Evolutionary conservation across 2,797 vertebrate species (phyloP).

Genomic region (Allobates femoralis): DNA sequence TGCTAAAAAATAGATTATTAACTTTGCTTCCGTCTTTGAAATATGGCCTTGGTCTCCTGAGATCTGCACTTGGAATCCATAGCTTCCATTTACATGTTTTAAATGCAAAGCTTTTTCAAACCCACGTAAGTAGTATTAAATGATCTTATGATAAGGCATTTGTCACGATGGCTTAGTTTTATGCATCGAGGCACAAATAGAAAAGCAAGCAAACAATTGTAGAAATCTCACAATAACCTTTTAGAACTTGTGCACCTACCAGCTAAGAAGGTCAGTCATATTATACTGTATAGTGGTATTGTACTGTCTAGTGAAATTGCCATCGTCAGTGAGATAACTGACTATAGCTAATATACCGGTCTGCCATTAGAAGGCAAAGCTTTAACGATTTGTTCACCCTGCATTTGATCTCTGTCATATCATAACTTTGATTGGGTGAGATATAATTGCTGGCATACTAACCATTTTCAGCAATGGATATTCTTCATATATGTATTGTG

Average conservation of each 20-base stretch:
- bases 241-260: neutral
- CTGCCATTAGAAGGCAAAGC: neutral
- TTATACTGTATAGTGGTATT: neutral
- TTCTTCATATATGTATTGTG: no score
- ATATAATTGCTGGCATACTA: no score
- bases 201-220: neutral
- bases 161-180: neutral
- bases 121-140: neutral
- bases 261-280: neutral
- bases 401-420: neutral
- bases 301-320: neutral
- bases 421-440: no score
- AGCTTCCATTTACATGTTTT: conserved; percentile 17
- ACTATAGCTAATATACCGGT: neutral
- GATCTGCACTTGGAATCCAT: conserved; percentile 22
- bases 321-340: neutral
- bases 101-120: neutral
- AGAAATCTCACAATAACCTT: neutral
- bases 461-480: no score
- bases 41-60: conserved; percentile 18
- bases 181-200: neutral
- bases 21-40: conserved; percentile 30
- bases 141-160: neutral
- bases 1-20: conserved; percentile 55
- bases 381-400: neutral